Evolutionary conservation across 2,797 vertebrate genomes (phyloP), one percentile per base, ranked within the genome.

Genomic region (Lutjanus campechanus): DNA sequence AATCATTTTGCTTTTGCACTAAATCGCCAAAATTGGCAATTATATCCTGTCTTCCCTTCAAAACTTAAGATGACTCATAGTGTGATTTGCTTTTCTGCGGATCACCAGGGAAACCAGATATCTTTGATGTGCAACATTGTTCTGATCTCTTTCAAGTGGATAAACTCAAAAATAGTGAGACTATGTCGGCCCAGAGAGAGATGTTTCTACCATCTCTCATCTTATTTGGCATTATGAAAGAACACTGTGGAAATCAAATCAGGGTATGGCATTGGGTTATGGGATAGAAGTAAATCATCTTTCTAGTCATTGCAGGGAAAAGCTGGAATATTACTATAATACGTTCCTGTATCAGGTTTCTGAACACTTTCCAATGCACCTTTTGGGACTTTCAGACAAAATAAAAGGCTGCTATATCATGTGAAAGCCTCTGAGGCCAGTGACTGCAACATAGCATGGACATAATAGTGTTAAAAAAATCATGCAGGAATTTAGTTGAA

Each of bases 181-280:
- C 58, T 36, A 17, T 58, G 17, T 77, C 54, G 44, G 8, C 56
- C n/a, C 29, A 66, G 70, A 20, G 12, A 47, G 4, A 62, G 20
- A 36, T 0, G 9, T 70, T 66, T 67, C 7, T 22, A 25, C 25
- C 8, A 36, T 73, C 53, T 44, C 17, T 76, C 47, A 54, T 84
- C 25, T 81, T 55, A 73, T 83, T 86, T 61, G 25, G 43, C 53
- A 29, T 76, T 55, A 47, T 59, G 36, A 77, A 58, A 60, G 74
- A 85, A 68, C 54, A 55, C 5, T 3, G n/a, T 44, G 11, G 55
- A 82, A 85, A 85, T 85, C 75, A 71, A 83, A 85, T 88, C 73
- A 68, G 53, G 5, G 9, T 16, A 49, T 67, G 22, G 43, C 15
- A 50, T 5, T 53, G 40, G 17, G 25, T 71, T 83, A 47, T 46